Evolutionary conservation across 2,113 vertebrate genomes (phyloP), one percentile per base, ranked within the genome.

Genomic region (Kryptolebias marmoratus): DNA sequence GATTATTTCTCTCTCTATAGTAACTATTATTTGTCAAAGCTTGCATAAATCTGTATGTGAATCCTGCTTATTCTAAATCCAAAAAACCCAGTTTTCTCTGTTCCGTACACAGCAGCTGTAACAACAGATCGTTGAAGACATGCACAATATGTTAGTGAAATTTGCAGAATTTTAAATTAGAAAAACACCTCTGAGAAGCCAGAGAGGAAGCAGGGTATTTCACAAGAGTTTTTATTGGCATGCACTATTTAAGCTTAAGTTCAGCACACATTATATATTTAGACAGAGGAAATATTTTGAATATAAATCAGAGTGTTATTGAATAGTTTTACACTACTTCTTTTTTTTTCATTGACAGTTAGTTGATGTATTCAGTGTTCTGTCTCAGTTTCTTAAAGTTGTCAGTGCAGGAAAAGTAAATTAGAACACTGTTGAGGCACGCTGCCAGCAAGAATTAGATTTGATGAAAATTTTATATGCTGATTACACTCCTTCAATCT

Each of bases 401-500:
- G 90, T 89, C 89, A 75, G 55, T 36, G 56, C 77, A 61, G 74
- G 64, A 75, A 88, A 80, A 85, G 81, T 92, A 93, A 95, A 93
- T 93, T 92, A 77, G 89, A 32, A 82, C 65, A 73, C 80, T 87
- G 80, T 82, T 84, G 87, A 91, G 74, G 80, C 90, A 80, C 75
- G 31, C 87, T 67, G 91, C 93, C 93, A 84, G 80, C 89, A 90
- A 87, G 75, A 91, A 88, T 84, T 88, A 88, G 90, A 93, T 93
- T 94, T 95, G 93, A 94, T 95, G 93, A 94, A 93, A 93, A 94
- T 96, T 95, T 95, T 94, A 92, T 92, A 89, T 27, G 76, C 89
- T 94, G 95, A 95, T 96, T 95, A 94, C 94, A 89, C 91, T 75
- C 55, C 64, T 50, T 53, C 69, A 68, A n/a, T 50, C 68, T 81